Evolutionary conservation across 2,113 vertebrate species (phyloP), one percentile per base, ranked within the genome.

Genomic region (Stigmatopora nigra): DNA sequence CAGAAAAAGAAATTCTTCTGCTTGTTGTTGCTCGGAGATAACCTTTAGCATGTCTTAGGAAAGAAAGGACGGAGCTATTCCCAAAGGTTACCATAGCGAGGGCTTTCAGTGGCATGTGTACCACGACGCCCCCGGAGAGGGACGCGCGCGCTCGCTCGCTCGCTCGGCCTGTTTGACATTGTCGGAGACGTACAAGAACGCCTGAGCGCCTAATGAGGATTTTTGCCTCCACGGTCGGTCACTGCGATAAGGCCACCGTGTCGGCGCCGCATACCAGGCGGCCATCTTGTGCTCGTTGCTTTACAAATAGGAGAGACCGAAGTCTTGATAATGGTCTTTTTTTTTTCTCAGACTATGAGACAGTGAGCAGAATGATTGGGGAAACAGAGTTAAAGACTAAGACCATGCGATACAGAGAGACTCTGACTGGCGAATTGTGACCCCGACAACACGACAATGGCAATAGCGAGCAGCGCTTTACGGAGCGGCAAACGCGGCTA

Each of bases 151-250:
- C n/a, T n/a, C n/a, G n/a, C n/a, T n/a, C n/a, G n/a, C n/a, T n/a
- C n/a, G n/a, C n/a, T n/a, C n/a, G 78, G 51, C 20, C 11, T 57
- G 69, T 84, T 79, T 89, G 90, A 91, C 88, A 90, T 75, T 70
- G 81, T 87, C 82, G 83, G 69, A 78, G 81, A 77, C 84, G 84
- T 67, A 31, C 65, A 68, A 64, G 3, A 31, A 59, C 66, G 63
- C 52, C 22, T 70, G 81, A 85, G 78, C 19, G n/a, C 73, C 76
- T 86, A 90, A 89, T 76, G 82, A 88, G 87, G 67, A 70, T 72
- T 70, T 61, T 61, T 75, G 80, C 58, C 44, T 73, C 51, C 58
- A 86, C 89, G 83, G 64, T 86, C 89, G 83, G 64, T 90, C 86
- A 77, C 59, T 31, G 69, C 11, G 63, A 68, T 84, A 80, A 88